Evolutionary conservation across 2,113 vertebrate genomes (phyloP), one percentile per base, ranked within the genome.

Genomic region (Sapajus apella): DNA sequence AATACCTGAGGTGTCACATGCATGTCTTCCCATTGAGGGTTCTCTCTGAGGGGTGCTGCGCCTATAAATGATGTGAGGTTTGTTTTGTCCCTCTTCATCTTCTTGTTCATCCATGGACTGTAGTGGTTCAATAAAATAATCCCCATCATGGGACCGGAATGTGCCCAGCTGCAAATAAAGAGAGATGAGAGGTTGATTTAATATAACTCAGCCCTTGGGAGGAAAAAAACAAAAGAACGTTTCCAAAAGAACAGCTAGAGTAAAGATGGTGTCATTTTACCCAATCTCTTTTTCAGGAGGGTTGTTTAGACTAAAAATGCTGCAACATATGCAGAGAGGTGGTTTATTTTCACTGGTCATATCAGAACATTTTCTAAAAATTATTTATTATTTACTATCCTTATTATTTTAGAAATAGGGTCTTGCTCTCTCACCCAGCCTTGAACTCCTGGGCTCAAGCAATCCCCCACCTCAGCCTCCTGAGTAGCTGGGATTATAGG

Each of bases 101-200:
- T 99, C 98, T 97, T 99, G 98, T 55, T 99, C 99, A 97, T 99
- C 98, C 13, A 99, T 95, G 0, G 98, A 99, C 56, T 99, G 98
- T 73, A 99, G 98, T 5, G 99, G 99, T 97, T 99, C 99, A 98
- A 99, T 99, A 92, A 99, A 99, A 98, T 99, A 99, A 96, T 99
- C 99, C 98, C 99, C 99, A 94, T 99, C 99, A 1, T 99, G 99
- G 98, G 99, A 99, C 98, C 99, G 99, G 98, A 99, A 99, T 4
- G 99, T 99, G 98, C 99, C 99, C 98, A 99, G 99, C 99, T 99
- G 98, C 95, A 97, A 98, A 98, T 40, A 87, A 97, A 97, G 92
- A 98, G 90, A 98, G 58, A 98, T 10, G 32, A 92, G 93, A 47
- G 75, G 30, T 3, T 11, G 5, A 45, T 98, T 96, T 96, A 93